Evolutionary conservation across 2,113 vertebrate species (phyloP).

Genomic region (Climacteris rufus): DNA sequence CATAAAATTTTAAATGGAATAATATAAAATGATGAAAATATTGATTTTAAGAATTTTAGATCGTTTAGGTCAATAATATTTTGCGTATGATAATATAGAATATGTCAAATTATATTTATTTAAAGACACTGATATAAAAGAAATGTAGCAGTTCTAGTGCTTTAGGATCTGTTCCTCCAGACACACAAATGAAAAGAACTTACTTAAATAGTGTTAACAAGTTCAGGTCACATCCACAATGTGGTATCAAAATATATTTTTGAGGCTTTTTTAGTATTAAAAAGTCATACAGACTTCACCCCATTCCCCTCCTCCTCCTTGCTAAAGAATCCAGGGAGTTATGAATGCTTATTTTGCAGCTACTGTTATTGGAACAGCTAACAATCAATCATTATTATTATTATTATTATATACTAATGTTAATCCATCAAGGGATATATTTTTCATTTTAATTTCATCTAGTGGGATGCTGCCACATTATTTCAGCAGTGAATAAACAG

Average conservation of each 20-base stretch:
- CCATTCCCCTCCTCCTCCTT: background rate
- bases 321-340: background rate
- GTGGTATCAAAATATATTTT: background rate
- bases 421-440: constrained; percentile 5
- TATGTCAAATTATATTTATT: background rate
- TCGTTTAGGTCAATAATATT: background rate
- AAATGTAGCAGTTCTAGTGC: background rate
- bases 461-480: background rate
- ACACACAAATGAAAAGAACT: background rate
- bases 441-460: constrained; percentile 37
- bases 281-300: background rate
- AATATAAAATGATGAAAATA: background rate
- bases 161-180: background rate
- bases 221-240: background rate
- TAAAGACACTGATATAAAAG: background rate
- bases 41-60: background rate
- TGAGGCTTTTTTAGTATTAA: background rate
- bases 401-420: background rate
- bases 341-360: background rate
- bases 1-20: background rate
- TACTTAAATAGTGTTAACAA: background rate
- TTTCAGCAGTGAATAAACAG: background rate
- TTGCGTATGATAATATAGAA: background rate
- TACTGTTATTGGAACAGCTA: background rate
- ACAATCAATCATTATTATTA: background rate